These are phyloP conservation scores for Chascanopsetta lugubris DNA, from an alignment of 2,113 vertebrate genomes.

Conservation along the genomic window DNA sequence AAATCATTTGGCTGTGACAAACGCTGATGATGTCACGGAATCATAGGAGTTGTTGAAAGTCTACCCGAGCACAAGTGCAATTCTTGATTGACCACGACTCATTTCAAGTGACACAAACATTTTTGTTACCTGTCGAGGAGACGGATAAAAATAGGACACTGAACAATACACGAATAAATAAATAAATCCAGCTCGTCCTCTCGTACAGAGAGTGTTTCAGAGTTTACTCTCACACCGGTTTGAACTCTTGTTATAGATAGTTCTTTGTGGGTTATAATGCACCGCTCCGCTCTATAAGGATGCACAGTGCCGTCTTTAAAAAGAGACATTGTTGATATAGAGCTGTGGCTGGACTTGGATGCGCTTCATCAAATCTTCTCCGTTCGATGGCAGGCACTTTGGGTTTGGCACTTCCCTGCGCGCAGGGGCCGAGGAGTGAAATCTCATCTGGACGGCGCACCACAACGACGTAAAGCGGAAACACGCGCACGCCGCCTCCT, in stretches of 20 bases:
- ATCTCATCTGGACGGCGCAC: conserved; percentile 20
- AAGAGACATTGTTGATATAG: background rate
- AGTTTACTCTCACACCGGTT: background rate
- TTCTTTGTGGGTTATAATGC: background rate
- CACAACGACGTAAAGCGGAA: conserved; percentile 21
- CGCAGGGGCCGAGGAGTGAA: background rate
- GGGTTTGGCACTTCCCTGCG: conserved; percentile 29
- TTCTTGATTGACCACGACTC: too few species aligned
- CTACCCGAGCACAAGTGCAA: too few species aligned
- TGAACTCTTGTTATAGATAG: background rate
- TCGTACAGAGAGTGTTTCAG: background rate
- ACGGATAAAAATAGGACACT: too few species aligned
- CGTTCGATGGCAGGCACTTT: conserved; percentile 9
- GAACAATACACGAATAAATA: background rate
- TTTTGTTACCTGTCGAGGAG: too few species aligned
- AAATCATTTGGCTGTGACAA: too few species aligned
- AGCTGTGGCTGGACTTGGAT: conserved; percentile 19
- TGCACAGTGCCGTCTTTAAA: background rate
- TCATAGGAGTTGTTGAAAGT: too few species aligned
- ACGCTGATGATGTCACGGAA: too few species aligned
- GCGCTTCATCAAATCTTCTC: conserved; percentile 1
- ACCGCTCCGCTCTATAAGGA: background rate
- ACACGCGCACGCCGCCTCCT: conserved; percentile 21
- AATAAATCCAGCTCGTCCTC: background rate
- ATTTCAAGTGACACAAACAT: too few species aligned